Conservation (phyloP, 2,888 invertebrate species). For the Hemithea aestivaria region DNA sequence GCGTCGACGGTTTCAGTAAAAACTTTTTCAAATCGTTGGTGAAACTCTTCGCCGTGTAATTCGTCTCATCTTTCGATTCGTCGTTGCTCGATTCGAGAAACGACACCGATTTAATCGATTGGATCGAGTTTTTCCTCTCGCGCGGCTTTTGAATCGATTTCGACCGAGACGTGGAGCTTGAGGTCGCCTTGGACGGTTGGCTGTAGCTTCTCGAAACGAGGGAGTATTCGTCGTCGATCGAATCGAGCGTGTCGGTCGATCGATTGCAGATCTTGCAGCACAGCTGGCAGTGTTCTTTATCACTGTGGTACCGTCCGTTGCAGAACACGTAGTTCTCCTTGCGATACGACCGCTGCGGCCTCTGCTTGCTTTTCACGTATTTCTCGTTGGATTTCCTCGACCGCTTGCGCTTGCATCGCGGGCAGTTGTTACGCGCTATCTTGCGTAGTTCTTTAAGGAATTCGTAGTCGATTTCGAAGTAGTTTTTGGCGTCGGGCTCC, state of each 20-base stretch:
- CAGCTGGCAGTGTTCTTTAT: constrained; percentile 58
- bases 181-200: constrained; percentile 35
- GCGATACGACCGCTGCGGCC: constrained; percentile 31
- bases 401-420: constrained; percentile 55
- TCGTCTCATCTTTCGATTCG: constrained; percentile 67
- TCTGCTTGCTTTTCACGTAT: constrained; percentile 31
- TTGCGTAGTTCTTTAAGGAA: constrained; percentile 67
- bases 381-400: constrained; percentile 34
- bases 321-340: constrained; percentile 57
- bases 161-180: constrained; percentile 39
- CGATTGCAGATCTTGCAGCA: constrained; percentile 63
- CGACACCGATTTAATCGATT: constrained; percentile 72
- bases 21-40: constrained; percentile 74
- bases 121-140: constrained; percentile 65
- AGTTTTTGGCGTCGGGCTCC: constrained; percentile 68
- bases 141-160: constrained; percentile 36
- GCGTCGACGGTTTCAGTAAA: constrained; percentile 63
- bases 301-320: constrained; percentile 61
- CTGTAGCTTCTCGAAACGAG: constrained; percentile 61
- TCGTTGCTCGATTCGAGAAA: constrained; percentile 69
- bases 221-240: constrained; percentile 64
- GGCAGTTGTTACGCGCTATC: constrained; percentile 67
- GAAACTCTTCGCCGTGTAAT: constrained; percentile 74
- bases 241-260: constrained; percentile 64
- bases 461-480: constrained; percentile 75